phyloP scores from a whole-genome alignment of 1,140 invertebrate species.

The Panonychus citri region DNA sequence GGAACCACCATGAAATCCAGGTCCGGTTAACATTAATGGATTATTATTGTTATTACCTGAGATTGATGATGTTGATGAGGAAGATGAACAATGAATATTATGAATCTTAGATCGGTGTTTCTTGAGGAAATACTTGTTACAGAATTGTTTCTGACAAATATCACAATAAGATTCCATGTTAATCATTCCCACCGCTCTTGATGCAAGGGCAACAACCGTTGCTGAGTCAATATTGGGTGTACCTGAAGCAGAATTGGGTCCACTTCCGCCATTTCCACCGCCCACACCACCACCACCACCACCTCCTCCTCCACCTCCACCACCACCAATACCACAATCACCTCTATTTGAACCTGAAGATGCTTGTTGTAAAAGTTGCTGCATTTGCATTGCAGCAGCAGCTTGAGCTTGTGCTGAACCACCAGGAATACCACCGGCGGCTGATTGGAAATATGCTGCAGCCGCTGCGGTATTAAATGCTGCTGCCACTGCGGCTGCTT shows the following conservation, averaged over 20 bases:
- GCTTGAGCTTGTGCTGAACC: constrained; percentile 59
- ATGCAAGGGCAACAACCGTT: neutral
- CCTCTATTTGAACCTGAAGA: no score
- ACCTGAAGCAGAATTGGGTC: neutral
- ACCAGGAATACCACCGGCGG: neutral
- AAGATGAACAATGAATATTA: constrained; percentile 1
- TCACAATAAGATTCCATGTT: constrained; percentile 82
- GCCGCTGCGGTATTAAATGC: neutral
- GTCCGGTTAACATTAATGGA: constrained; percentile 10
- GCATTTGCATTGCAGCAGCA: constrained; percentile 66
- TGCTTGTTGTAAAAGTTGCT: neutral
- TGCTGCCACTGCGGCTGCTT: neutral
- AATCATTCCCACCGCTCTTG: constrained; percentile 20
- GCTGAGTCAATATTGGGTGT: neutral
- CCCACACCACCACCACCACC: no score
- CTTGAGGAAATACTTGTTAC: constrained; percentile 98
- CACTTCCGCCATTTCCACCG: no score
- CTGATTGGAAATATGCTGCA: no score
- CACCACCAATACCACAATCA: no score
- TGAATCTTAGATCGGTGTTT: constrained; percentile 89
- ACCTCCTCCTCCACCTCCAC: no score
- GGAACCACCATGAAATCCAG: neutral
- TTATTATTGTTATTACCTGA: no score
- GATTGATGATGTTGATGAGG: no score
- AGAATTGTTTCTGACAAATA: constrained; percentile 33